Percentiles rank a stretch among this genome's conserved stretches.
phyloP scores from a whole-genome alignment of 2,797 vertebrate species.

The Eulemur coronatus region DNA sequence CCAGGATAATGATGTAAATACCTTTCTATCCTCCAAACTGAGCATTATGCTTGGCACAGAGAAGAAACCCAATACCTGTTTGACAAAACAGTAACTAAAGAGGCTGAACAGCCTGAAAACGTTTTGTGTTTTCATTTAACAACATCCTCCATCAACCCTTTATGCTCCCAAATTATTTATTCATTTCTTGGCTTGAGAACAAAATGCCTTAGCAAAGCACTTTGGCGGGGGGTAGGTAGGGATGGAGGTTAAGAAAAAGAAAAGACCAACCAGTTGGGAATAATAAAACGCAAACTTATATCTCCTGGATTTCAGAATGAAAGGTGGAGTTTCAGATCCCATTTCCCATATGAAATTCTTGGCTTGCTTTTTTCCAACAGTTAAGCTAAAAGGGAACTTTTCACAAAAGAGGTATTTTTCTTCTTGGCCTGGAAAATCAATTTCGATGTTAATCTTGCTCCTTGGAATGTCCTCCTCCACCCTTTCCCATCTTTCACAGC shows the following conservation, averaged over 20 bases:
- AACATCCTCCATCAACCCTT: neutral
- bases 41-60: neutral
- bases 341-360: conserved; percentile 58
- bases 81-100: neutral
- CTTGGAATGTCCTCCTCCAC: conserved; percentile 12
- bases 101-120: neutral
- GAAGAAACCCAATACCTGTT: neutral
- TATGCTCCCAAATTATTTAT: neutral
- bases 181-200: neutral
- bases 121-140: neutral
- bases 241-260: neutral
- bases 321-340: conserved; percentile 36
- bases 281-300: conserved; percentile 40
- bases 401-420: conserved; percentile 69
- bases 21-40: neutral
- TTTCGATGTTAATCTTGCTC: conserved; percentile 52
- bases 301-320: conserved; percentile 43
- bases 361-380: conserved; percentile 31
- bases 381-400: conserved; percentile 49
- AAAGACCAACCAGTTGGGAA: neutral
- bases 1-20: neutral
- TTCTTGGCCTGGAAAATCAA: conserved; percentile 63
- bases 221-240: neutral
- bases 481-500: neutral
- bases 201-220: neutral